Evolutionary conservation across 2,888 invertebrate genomes (phyloP), one percentile per base, ranked within the genome.

Genomic region (Prosopocoilus inquinatus): DNA sequence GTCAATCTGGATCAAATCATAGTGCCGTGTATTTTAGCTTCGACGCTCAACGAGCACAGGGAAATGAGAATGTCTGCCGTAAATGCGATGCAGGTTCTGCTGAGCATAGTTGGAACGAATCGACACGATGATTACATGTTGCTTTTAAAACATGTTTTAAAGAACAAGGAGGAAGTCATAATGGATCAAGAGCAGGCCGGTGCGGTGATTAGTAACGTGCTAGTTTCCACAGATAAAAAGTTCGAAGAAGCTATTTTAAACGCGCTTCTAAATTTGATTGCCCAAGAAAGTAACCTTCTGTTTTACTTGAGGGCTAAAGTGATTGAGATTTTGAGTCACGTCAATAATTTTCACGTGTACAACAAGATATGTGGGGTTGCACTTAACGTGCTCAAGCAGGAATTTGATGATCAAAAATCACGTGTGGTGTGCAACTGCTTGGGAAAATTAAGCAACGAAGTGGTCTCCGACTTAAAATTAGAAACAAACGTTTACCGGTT

Each of bases 131-230:
- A 78, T 8, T 81, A 82, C 59, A 70, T 77, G 13, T 70, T 79
- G 2, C 63, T 86, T 5, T 61, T 84, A 15, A 72, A 78, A 53
- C 79, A 82, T 64, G 59, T 86, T 1, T 55, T 75, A n/a, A 61
- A 68, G 3, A 80, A 82, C 41, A 77, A 76, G 57, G 76, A 82
- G 51, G 90, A 90, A 69, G 78, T 91, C 38, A 61, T 81, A 28
- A 71, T 88, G 58, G 90, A 91, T 66, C 75, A 81, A 35, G 84
- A 88, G 59, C 90, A 90, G 69, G 73, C 88, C 12, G 78, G 83
- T 0, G 75, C 88, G 36, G 77, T 85, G 13, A 69, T 90, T 1
- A 86, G 83, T 61, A 84, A 84, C 9, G 75, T 87, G 51, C 63
- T 89, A 1, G 82, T 82, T 0, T 80, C 82, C 1, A 9, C 2